Conservation (phyloP, 2,797 vertebrate species). For the Argentina silus region DNA sequence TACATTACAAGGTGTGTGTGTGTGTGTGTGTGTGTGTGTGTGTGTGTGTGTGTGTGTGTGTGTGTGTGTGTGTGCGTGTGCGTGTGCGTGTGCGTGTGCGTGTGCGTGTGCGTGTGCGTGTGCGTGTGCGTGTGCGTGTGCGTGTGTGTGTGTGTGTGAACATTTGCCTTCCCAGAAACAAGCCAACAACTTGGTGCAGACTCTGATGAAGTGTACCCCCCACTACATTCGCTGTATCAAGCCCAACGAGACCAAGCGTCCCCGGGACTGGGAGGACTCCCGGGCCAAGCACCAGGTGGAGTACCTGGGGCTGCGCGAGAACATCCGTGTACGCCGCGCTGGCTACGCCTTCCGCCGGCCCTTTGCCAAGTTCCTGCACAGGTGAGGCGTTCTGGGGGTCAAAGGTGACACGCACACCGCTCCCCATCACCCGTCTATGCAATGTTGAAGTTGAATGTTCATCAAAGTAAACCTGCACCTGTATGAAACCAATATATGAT, state of each 20-base stretch:
- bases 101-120: too few species aligned
- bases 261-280: constrained; percentile 85
- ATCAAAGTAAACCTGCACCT: not conserved
- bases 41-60: not conserved
- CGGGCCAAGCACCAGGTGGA: constrained; percentile 85
- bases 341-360: constrained; percentile 81
- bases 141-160: not conserved
- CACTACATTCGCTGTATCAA: constrained; percentile 89
- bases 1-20: too few species aligned
- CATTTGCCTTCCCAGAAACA: constrained; percentile 75
- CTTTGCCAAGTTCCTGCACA: constrained; percentile 84
- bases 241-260: constrained; percentile 83
- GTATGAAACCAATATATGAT: too few species aligned
- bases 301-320: constrained; percentile 85
- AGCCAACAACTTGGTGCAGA: constrained; percentile 83
- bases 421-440: too few species aligned
- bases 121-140: not conserved
- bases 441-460: too few species aligned
- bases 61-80: not conserved
- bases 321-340: constrained; percentile 83
- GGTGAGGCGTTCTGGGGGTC: constrained; percentile 59
- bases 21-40: not conserved
- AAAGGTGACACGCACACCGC: not conserved
- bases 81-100: not conserved
- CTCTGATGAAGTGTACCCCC: constrained; percentile 85